Base-by-base conservation (phyloP, 1,140 invertebrate species). In the Brachionus plicatilis region DNA sequence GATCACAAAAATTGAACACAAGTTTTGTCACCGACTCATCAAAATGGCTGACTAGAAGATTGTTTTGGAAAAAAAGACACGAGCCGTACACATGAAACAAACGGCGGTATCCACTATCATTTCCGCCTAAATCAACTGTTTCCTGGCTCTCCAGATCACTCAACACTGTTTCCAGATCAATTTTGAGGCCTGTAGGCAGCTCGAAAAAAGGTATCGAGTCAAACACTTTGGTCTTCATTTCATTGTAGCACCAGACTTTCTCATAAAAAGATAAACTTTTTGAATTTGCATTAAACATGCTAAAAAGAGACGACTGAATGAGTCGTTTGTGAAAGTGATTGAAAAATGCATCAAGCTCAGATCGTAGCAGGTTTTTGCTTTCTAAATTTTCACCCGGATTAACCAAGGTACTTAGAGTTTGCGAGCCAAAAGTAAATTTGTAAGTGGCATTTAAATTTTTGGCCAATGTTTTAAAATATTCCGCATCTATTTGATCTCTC, bases 391-490 rank as follows among this genome's bases (percentile, higher is more conserved):
- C 68, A 27, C 33, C 24, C 3, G 2, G 20, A 50, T 24, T 37
- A 2, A 76, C 8, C 7, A 76, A 14, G 43, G 43, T n/a, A 24
- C 1, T 53, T 29, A 76, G 27, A 6, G 45, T 43, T 17, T 37
- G 47, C 27, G 8, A 47, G 11, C 45, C 45, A 76, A 76, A 76
- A 27, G 24, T 50, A 50, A 76, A 76, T 29, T 76, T 76, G 45
- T 50, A 76, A 6, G 72, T 50, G 11, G 53, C 20, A 50, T 76
- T 76, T 50, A 76, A 76, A 76, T 50, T 76, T 76, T 76, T 76
- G 20, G 72, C 43, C 3, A 76, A 6, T 29, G 9, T 47, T 50
- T 76, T 76, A 29, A 76, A 76, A 27, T 76, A 76, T 12, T 76
- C 11, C 12, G 11, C 0, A 12, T 76, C 12, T 50, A 76, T 76